Percentiles rank a stretch among this genome's conserved stretches.
Evolutionary conservation across 1,140 invertebrate species (phyloP).

Genomic region (Tetraneura akinire): DNA sequence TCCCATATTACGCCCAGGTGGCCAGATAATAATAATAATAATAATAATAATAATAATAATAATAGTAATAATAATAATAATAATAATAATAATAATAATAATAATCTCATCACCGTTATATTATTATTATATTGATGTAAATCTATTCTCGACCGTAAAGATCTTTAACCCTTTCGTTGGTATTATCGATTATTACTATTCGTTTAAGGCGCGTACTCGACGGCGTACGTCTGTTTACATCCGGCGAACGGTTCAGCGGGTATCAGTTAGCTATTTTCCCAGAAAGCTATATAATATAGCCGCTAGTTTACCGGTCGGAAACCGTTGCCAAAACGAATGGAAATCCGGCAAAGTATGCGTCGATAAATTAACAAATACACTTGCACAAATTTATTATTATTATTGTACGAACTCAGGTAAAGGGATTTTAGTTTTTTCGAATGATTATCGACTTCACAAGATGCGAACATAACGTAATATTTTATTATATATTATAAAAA

Average conservation of each 20-base stretch:
- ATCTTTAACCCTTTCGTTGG: background rate
- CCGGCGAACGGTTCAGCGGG: background rate
- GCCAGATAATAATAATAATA: too few species aligned
- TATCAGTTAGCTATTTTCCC: background rate
- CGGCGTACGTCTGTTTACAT: background rate
- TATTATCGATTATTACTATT: slow-evolving; percentile 32
- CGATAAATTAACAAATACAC: too few species aligned
- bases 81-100: too few species aligned
- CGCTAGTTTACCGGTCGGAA: slow-evolving; percentile 24
- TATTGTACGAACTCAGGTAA: background rate
- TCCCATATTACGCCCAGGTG: too few species aligned
- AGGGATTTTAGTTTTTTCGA: background rate
- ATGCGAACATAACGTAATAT: too few species aligned
- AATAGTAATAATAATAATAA: too few species aligned
- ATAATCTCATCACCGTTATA: background rate
- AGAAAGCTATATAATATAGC: background rate
- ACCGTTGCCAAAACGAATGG: slow-evolving; percentile 39
- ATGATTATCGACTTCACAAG: too few species aligned
- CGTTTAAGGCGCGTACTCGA: background rate
- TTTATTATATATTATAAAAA: too few species aligned
- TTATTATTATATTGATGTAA: background rate
- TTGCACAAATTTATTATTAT: too few species aligned
- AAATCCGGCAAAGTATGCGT: background rate
- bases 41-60: too few species aligned
- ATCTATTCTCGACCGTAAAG: background rate